Percentiles rank a stretch among this genome's conserved stretches.
Evolutionary conservation across 35 echinoderm and acorn worm species (phyloP).

Genomic region (Heliocidaris tuberculata): DNA sequence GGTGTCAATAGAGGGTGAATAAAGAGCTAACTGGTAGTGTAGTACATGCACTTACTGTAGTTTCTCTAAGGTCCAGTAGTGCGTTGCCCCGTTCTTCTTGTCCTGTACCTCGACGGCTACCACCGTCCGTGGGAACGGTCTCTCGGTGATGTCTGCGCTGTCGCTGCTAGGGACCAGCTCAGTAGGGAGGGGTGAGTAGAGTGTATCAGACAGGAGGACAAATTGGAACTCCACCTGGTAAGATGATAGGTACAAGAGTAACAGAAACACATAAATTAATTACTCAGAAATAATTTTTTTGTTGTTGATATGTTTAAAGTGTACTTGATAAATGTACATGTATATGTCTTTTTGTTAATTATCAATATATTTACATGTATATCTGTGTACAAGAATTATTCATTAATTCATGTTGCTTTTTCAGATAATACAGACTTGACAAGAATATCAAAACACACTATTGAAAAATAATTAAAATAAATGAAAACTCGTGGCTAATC

Average conservation of each 20-base stretch:
- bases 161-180: conserved; percentile 85
- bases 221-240: conserved; percentile 97
- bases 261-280: background rate
- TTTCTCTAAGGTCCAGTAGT: conserved; percentile 96
- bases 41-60: conserved; percentile 74
- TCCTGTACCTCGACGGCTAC: conserved; percentile 89
- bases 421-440: too few species aligned
- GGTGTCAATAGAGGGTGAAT: too few species aligned
- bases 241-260: background rate
- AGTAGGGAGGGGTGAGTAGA: conserved; percentile 93
- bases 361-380: too few species aligned
- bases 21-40: too few species aligned
- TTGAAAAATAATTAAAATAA: too few species aligned
- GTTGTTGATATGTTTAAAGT: too few species aligned
- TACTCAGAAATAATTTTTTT: background rate
- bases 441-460: too few species aligned
- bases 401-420: too few species aligned
- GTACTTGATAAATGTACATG: too few species aligned
- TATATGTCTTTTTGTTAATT: background rate
- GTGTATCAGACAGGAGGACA: conserved; percentile 87
- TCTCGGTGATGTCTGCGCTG: conserved; percentile 62
- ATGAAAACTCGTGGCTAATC: too few species aligned
- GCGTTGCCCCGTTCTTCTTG: conserved; percentile 96
- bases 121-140: conserved; percentile 86
- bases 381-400: too few species aligned